A percentile compares a stretch with the other conserved stretches of the same genome.
Conservation (phyloP, 2,888 invertebrate species). For the Gibbula magus region DNA sequence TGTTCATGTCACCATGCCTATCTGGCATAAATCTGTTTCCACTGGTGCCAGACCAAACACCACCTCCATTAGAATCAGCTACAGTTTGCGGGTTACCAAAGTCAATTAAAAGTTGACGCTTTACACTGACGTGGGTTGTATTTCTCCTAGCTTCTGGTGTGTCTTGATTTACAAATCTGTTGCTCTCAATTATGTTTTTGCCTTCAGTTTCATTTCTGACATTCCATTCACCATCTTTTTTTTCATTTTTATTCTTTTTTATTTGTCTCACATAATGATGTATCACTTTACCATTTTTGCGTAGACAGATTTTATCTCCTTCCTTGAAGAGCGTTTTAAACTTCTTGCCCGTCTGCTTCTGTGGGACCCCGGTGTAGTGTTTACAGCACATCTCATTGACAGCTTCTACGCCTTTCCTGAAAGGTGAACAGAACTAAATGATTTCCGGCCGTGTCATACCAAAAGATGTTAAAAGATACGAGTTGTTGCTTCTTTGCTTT, state of each 20-base stretch:
- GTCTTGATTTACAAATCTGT: not conserved
- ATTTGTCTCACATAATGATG: conserved; percentile 32
- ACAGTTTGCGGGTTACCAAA: not conserved
- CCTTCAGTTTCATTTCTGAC: too few species aligned
- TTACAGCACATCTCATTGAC: conserved; percentile 67
- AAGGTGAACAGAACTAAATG: conserved; percentile 21
- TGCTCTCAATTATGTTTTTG: too few species aligned
- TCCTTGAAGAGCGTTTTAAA: conserved; percentile 44
- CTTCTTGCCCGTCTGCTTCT: not conserved
- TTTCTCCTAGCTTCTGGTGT: too few species aligned
- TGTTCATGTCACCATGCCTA: too few species aligned
- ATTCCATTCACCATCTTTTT: not conserved
- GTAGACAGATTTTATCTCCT: conserved; percentile 67
- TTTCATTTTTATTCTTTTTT: conserved; percentile 25
- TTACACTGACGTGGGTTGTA: not conserved
- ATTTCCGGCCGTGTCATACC: too few species aligned
- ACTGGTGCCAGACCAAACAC: too few species aligned
- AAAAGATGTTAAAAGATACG: too few species aligned
- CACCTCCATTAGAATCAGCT: too few species aligned
- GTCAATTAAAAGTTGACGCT: not conserved
- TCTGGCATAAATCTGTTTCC: too few species aligned
- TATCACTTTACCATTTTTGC: conserved; percentile 58
- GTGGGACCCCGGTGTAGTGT: conserved; percentile 58
- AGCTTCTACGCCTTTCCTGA: conserved; percentile 58
- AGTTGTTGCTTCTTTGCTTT: too few species aligned